Evolutionary conservation across 2,113 vertebrate species (phyloP).

Genomic region (Malurus cyaneus): DNA sequence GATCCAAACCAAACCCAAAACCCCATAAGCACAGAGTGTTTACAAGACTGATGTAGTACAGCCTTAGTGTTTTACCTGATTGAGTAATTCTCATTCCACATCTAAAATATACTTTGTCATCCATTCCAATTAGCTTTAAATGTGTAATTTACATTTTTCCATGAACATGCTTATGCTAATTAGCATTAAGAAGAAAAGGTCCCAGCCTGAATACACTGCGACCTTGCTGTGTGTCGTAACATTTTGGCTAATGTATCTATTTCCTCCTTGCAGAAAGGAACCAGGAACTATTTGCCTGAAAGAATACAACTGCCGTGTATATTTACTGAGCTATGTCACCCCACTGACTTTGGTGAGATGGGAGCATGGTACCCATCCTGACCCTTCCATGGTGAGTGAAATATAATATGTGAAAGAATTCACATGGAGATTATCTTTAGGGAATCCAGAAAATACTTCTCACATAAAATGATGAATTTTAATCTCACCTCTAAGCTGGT

Average conservation of each 20-base stretch:
- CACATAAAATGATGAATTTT: background rate
- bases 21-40: rapidly evolving
- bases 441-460: background rate
- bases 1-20: background rate
- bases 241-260: rapidly evolving
- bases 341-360: background rate
- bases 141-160: background rate
- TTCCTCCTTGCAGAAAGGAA: background rate
- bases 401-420: background rate
- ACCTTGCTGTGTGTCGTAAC: background rate
- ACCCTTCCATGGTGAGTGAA: background rate
- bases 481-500: background rate
- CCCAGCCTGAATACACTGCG: background rate
- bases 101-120: background rate
- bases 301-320: background rate
- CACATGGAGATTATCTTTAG: background rate
- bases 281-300: background rate
- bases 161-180: background rate
- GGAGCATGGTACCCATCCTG: background rate
- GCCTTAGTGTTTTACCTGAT: background rate
- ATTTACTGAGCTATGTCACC: background rate
- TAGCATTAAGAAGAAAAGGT: background rate
- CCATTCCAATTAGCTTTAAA: background rate
- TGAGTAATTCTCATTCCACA: background rate
- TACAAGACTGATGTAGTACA: background rate